Evolutionary conservation across 2,888 invertebrate species (phyloP).

Genomic region (Campoplex capitator): DNA sequence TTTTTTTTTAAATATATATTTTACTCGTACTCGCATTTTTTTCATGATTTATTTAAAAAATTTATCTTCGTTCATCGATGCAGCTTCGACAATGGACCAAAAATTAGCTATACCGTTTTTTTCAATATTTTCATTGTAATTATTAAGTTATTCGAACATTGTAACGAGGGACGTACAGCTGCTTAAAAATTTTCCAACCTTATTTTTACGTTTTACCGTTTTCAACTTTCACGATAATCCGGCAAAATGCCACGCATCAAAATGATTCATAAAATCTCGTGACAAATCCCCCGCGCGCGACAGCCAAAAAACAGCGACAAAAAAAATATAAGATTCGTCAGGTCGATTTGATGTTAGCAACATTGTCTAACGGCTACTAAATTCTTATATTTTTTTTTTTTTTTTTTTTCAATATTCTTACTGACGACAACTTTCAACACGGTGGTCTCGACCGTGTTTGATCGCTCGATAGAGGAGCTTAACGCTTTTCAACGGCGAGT

Average conservation of each 20-base stretch:
- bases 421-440: slow-evolving; percentile 50
- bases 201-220: slow-evolving; percentile 31
- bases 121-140: too few relatives aligned
- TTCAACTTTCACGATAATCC: neutral
- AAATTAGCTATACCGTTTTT: neutral
- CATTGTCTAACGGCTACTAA: neutral
- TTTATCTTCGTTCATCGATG: neutral
- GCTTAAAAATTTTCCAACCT: slow-evolving; percentile 42
- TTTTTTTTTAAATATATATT: too few relatives aligned
- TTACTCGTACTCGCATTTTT: neutral
- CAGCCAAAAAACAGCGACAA: slow-evolving; percentile 28
- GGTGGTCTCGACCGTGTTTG: slow-evolving; percentile 20
- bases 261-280: slow-evolving; percentile 41
- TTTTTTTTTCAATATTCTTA: slow-evolving; percentile 8
- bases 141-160: neutral
- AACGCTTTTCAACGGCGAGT: slow-evolving; percentile 27
- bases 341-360: neutral
- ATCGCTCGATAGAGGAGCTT: slow-evolving; percentile 30
- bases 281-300: slow-evolving; percentile 25
- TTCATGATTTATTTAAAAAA: neutral
- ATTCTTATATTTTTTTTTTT: neutral
- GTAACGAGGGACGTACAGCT: neutral
- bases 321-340: neutral
- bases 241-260: slow-evolving; percentile 34
- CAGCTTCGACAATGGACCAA: neutral